phyloP scores from a whole-genome alignment of 1,140 invertebrate genomes.

The Phymastichus coffea region DNA sequence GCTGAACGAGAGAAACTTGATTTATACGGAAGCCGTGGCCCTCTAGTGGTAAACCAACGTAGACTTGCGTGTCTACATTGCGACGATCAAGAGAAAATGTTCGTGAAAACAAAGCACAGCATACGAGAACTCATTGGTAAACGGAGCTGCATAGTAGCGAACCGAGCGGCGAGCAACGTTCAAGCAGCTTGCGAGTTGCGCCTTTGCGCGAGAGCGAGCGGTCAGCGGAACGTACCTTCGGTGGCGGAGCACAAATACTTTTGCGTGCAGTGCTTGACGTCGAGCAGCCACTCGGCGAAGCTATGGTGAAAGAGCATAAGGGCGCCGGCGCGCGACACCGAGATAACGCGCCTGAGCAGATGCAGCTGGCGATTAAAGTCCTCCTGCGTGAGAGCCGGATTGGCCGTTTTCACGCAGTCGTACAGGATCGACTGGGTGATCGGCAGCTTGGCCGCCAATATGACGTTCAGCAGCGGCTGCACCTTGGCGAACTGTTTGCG shows the following conservation, averaged over 20 bases:
- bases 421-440: constrained; percentile 79
- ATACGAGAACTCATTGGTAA: too few relatives aligned
- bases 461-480: constrained; percentile 79
- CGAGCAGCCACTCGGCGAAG: constrained; percentile 90
- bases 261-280: constrained; percentile 95
- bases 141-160: too few relatives aligned
- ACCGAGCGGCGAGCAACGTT: too few relatives aligned
- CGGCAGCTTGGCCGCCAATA: constrained; percentile 83
- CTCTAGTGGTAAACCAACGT: too few relatives aligned
- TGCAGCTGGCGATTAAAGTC: constrained; percentile 83
- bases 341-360: constrained; percentile 72
- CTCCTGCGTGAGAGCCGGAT: constrained; percentile 75
- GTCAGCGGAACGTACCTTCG: too few relatives aligned
- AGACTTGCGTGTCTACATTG: too few relatives aligned
- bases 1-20: too few relatives aligned
- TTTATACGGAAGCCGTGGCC: too few relatives aligned
- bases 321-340: constrained; percentile 64
- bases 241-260: constrained; percentile 86
- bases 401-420: constrained; percentile 79
- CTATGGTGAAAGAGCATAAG: constrained; percentile 85
- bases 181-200: too few relatives aligned
- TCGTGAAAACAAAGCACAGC: too few relatives aligned
- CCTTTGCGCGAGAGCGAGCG: too few relatives aligned
- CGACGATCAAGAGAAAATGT: too few relatives aligned
- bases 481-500: constrained; percentile 87